These are phyloP conservation scores for Cylindroiulus punctatus DNA, from an alignment of 2,888 invertebrate species.

Conservation along the genomic window DNA sequence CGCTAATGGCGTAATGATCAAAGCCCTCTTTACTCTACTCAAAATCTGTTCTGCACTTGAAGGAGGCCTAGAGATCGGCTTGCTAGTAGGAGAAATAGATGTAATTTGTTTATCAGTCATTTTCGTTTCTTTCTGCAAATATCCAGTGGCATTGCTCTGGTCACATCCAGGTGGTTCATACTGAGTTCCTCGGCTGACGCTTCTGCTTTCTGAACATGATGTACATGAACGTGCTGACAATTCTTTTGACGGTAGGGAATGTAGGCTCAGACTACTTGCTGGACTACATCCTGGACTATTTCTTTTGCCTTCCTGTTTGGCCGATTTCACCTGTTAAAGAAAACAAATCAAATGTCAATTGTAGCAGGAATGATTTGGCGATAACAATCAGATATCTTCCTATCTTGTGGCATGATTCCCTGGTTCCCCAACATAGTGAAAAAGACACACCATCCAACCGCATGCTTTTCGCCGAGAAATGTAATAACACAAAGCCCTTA, in stretches of 20 bases:
- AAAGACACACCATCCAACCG: too few species aligned
- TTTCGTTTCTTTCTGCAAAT: neutral
- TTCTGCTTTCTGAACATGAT: neutral
- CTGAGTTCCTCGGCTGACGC: conserved; percentile 19
- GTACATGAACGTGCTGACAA: neutral
- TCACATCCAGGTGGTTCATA: neutral
- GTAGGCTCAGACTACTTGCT: neutral
- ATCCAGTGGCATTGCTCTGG: neutral
- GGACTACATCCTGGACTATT: too few species aligned
- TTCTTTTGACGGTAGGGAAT: neutral
- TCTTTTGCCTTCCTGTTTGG: too few species aligned
- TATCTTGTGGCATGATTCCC: too few species aligned
- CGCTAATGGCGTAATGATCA: neutral
- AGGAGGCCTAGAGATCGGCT: neutral
- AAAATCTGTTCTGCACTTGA: neutral
- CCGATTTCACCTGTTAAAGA: too few species aligned
- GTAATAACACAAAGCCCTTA: neutral
- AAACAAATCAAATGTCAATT: too few species aligned
- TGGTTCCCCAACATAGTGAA: too few species aligned
- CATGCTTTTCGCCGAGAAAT: too few species aligned
- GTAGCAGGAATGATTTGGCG: too few species aligned
- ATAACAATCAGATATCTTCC: too few species aligned
- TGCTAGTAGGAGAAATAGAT: neutral
- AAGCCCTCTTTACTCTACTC: neutral
- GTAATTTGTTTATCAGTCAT: neutral